Evolutionary conservation across 2,797 vertebrate species (phyloP), one percentile per base, ranked within the genome.

Genomic region (Eutrigla gurnardus): DNA sequence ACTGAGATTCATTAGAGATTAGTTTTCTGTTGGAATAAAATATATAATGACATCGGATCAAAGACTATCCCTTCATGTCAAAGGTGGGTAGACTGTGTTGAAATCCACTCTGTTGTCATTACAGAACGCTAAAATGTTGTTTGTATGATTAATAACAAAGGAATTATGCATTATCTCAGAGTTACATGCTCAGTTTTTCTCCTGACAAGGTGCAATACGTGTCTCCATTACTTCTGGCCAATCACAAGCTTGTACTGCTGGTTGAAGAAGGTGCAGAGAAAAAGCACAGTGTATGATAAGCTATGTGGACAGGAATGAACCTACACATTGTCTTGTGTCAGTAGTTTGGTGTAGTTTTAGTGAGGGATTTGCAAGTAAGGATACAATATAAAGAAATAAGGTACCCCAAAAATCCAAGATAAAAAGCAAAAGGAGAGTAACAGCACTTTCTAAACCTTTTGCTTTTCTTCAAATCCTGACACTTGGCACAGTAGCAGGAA

Each of bases 51-150:
- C 42, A 13, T 42, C 13, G 4, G 13, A 25, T 11, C 7, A 46
- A 49, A n/a, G 18, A 40, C 6, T 13, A 49, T 49, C 13, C 37
- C 11, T 42, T 43, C 8, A 5, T 43, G 15, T 6, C 4, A 40
- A n/a, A 63, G 7, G 17, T 49, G 5, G 7, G 32, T 6, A 50
- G 18, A 36, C 9, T 9, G 18, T 63, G 32, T 32, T 46, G 40
- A 12, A 53, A 61, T 4, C 0, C 35, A 65, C 11, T n/a, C 37
- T 14, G n/a, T 0, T 54, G 40, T 52, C 32, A 45, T 25, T 59
- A 58, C 13, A 1, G n/a, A 4, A 35, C 0, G 12, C 4, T 59
- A n/a, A 7, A 39, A 49, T 0, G 0, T 0, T 0, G 2, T 46
- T 33, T 47, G 33, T 11, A 58, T 5, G 25, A 36, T 62, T n/a